Conservation (phyloP, 2,888 invertebrate genomes). For the Pterostichus madidus region DNA sequence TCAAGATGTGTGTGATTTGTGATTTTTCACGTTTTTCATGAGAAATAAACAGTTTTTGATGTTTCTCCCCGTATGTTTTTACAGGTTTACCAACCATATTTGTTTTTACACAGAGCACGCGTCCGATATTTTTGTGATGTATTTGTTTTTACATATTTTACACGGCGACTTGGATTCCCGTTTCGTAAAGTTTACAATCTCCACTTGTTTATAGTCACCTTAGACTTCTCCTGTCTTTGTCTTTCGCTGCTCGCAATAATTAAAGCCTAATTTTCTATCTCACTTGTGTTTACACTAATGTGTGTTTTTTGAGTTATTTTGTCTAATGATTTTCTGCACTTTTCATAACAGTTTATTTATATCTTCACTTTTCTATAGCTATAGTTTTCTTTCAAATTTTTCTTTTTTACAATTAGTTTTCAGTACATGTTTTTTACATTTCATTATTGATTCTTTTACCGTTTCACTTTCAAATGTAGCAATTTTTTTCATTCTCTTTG, state of each 20-base stretch:
- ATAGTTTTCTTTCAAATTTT: conserved; percentile 47
- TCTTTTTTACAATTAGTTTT: conserved; percentile 45
- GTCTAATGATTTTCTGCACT: conserved; percentile 49
- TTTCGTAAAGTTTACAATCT: conserved; percentile 49
- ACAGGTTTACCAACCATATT: conserved; percentile 48
- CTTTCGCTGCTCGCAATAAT: conserved; percentile 62
- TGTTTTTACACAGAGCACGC: conserved; percentile 46
- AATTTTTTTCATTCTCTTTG: conserved; percentile 31
- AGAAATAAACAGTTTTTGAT: conserved; percentile 63
- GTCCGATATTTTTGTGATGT: conserved; percentile 55
- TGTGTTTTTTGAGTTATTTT: conserved; percentile 52
- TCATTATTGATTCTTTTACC: conserved; percentile 61
- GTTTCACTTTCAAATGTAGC: conserved; percentile 37
- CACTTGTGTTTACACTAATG: conserved; percentile 49
- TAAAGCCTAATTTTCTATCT: conserved; percentile 60
- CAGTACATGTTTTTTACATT: conserved; percentile 33
- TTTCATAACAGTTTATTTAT: conserved; percentile 38
- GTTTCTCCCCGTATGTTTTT: conserved; percentile 57
- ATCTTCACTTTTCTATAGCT: conserved; percentile 20
- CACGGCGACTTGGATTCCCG: conserved; percentile 29
- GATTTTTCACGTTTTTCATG: conserved; percentile 9
- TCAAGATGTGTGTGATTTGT: conserved; percentile 6
- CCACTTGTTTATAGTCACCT: conserved; percentile 56
- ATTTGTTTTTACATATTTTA: conserved; percentile 38
- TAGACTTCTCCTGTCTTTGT: conserved; percentile 49